Evolutionary conservation across 2,797 vertebrate species (phyloP).

Genomic region (Okamejei kenojei): DNA sequence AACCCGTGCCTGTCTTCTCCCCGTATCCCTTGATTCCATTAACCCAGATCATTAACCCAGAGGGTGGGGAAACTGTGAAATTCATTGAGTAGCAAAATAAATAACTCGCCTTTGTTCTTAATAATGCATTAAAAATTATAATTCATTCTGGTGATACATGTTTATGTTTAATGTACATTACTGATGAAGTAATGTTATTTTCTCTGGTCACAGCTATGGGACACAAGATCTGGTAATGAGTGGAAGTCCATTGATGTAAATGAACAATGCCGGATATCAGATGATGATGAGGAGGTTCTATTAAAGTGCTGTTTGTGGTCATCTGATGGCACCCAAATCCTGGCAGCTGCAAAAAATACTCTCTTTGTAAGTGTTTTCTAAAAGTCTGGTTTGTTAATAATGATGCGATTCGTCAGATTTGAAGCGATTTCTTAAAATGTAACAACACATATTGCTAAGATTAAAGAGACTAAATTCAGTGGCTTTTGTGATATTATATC

Average conservation of each 20-base stretch:
- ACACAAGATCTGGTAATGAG: constrained; percentile 70
- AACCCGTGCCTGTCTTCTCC: too few species aligned
- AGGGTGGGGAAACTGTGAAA: too few species aligned
- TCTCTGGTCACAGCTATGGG: constrained; percentile 67
- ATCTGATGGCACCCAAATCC: constrained; percentile 62
- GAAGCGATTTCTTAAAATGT: background rate
- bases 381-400: background rate
- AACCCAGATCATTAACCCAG: too few species aligned
- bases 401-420: constrained; percentile 39
- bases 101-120: background rate
- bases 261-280: constrained; percentile 56
- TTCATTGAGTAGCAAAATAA: background rate
- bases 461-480: background rate
- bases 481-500: background rate
- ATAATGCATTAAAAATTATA: background rate
- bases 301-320: constrained; percentile 91
- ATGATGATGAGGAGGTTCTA: constrained; percentile 61
- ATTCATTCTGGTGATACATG: background rate
- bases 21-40: too few species aligned
- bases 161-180: background rate
- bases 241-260: constrained; percentile 71
- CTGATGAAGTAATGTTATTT: background rate
- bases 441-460: too few species aligned
- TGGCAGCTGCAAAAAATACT: constrained; percentile 73
- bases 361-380: constrained; percentile 70